Conservation (phyloP, 2,113 vertebrate genomes). For the Lycaon pictus region DNA sequence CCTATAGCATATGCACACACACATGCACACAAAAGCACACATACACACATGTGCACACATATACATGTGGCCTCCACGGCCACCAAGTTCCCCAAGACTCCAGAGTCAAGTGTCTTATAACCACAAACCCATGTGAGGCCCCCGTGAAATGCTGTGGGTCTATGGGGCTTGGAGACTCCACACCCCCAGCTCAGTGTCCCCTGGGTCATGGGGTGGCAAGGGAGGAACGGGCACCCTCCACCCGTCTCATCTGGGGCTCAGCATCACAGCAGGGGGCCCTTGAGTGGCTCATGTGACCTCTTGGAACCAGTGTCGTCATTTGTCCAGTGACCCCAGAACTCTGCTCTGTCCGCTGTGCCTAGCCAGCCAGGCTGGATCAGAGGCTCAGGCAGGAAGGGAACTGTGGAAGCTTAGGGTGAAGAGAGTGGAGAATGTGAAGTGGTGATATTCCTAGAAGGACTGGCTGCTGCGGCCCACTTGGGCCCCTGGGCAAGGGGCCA, state of each 20-base stretch:
- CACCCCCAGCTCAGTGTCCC: neutral
- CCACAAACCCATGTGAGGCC: fast-evolving
- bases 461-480: too few species aligned
- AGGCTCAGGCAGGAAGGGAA: neutral
- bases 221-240: neutral
- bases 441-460: neutral
- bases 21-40: fast-evolving
- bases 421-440: neutral
- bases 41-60: fast-evolving
- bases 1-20: neutral
- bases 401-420: neutral
- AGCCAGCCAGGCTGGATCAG: neutral
- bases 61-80: fast-evolving
- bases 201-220: neutral
- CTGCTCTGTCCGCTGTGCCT: neutral
- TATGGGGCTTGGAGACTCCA: neutral
- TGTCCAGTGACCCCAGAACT: neutral
- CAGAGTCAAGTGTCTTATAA: neutral
- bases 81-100: neutral
- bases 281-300: neutral
- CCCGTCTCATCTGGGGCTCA: neutral
- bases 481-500: neutral
- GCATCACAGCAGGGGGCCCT: neutral
- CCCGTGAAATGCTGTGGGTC: fast-evolving
- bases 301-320: neutral